These are phyloP conservation scores for Aldabrachelys gigantea DNA, from an alignment of 2,113 vertebrate genomes.

Conservation along the genomic window DNA sequence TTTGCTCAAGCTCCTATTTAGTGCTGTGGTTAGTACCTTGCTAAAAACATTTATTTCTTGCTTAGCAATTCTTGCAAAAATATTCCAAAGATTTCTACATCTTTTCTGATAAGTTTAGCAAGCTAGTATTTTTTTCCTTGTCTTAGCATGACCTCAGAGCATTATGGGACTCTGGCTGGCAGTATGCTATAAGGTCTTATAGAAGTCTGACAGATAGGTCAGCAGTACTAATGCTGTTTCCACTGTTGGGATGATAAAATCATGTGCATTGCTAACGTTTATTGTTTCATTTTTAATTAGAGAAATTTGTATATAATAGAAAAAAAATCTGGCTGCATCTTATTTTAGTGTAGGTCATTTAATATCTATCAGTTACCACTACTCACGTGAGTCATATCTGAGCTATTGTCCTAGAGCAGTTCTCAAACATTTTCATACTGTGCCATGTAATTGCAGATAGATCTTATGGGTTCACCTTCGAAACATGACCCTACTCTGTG, in stretches of 20 bases:
- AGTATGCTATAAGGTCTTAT: not conserved
- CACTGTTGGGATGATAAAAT: no score
- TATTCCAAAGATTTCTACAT: no score
- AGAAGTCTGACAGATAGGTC: no score
- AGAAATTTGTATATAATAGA: not conserved
- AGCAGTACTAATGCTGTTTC: no score
- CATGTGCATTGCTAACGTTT: not conserved
- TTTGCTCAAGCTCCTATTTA: no score
- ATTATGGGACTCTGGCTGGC: no score
- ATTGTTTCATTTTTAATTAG: not conserved
- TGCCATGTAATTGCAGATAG: not conserved
- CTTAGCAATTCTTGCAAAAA: no score
- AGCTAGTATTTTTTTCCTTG: no score
- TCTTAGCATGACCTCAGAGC: not conserved
- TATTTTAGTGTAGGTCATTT: not conserved
- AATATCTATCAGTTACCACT: not conserved
- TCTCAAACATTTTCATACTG: not conserved
- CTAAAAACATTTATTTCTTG: no score
- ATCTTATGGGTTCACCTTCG: not conserved
- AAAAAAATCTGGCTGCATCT: not conserved
- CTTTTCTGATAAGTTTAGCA: no score
- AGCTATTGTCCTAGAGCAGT: not conserved
- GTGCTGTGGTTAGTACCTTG: no score
- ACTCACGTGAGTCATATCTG: not conserved
- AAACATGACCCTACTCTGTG: not conserved